Percentiles rank a stretch among this genome's conserved stretches.
Evolutionary conservation across 1,140 invertebrate species (phyloP).

Genomic region (Orchesella cincta): DNA sequence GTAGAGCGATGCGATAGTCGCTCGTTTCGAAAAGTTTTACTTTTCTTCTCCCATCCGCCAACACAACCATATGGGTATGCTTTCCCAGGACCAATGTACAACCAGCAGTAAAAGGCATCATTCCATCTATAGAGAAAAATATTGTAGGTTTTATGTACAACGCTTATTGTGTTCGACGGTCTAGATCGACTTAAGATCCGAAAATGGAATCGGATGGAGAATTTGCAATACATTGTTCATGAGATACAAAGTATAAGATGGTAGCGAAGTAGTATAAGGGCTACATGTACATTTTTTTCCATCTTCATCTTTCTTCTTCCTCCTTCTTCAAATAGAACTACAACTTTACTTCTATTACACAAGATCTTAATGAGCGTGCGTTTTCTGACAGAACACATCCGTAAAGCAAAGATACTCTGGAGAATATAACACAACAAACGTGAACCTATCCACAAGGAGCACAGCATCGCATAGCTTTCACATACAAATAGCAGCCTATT

Average conservation of each 20-base stretch:
- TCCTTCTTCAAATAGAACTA: neutral
- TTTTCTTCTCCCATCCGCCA: neutral
- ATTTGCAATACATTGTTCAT: neutral
- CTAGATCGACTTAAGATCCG: conserved; percentile 17
- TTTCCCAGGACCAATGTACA: conserved; percentile 2
- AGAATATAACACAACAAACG: neutral
- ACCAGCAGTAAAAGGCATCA: conserved; percentile 19
- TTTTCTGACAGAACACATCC: too few relatives aligned
- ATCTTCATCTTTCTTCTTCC: neutral
- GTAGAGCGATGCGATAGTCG: too few relatives aligned
- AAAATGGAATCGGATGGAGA: conserved; percentile 5
- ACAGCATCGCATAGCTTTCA: too few relatives aligned
- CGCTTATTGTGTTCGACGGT: neutral
- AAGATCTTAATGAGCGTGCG: conserved; percentile 18
- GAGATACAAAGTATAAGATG: neutral
- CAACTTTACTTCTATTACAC: neutral
- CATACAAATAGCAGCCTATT: too few relatives aligned
- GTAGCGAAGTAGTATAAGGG: neutral
- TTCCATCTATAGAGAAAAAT: neutral
- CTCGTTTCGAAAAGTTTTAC: too few relatives aligned
- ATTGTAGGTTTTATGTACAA: neutral
- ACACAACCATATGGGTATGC: neutral
- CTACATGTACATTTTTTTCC: neutral
- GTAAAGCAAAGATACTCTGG: conserved; percentile 16
- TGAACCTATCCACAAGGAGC: too few relatives aligned